Evolutionary conservation across 2,888 invertebrate genomes (phyloP), one percentile per base, ranked within the genome.

Genomic region (Hoplodrina ambigua): DNA sequence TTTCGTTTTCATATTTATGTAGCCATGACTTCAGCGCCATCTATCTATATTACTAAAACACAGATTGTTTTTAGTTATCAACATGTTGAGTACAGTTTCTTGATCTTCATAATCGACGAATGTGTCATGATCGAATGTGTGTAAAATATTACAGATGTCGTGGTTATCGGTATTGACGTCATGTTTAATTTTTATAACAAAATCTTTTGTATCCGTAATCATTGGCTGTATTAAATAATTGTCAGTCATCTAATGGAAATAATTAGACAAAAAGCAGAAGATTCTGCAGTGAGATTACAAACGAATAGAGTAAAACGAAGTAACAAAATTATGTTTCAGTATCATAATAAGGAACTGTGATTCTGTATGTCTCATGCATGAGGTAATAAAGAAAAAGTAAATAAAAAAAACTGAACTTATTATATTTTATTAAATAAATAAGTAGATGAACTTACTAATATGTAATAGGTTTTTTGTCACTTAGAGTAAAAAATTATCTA

Each of bases 391-490:
- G 20, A 37, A 33, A 49, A 33, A 15, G 13, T 33, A 8, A 41
- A 13, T 13, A 13, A 13, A 10, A 13, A 58, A 25, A 20, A 17
- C 30, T 19, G 44, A 50, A 37, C 33, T 52, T 15, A 50, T 10
- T 46, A 41, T 55, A 37, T 49, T 64, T 76, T 41, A 66, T 57
- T 67, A 13, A 50, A 81, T 77, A 81, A 83, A 83, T 83, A 83
- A 83, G 67, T 80, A 83, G 83, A 59, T n/a, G n/a, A 56, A 11
- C 30, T 69, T 62, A 65, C 54, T 59, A 30, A 17, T 56, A 19
- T 50, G 17, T 20, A 7, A 19, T 33, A 30, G 8, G 11, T 58
- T 68, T 75, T 59, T 60, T 53, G 44, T 30, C 15, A 41, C 46
- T 37, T 15, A 30, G 11, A 59, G 13, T 8, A 8, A 37, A 37